Conservation (phyloP, 2,888 invertebrate genomes). For the Drosophila antonietae region DNA sequence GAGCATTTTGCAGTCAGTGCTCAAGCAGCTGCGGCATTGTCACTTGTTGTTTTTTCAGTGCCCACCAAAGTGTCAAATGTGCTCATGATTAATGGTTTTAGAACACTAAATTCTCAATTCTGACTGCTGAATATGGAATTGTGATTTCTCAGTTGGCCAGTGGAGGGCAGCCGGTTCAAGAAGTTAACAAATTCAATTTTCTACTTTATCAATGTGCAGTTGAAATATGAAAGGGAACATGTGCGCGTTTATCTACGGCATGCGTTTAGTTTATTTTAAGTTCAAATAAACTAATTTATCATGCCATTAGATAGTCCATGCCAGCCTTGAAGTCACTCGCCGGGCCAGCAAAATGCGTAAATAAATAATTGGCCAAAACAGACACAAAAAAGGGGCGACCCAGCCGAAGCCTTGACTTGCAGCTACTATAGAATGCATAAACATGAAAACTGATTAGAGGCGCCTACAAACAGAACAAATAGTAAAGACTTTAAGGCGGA, state of each 20-base stretch:
- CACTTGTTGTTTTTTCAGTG: slow-evolving; percentile 27
- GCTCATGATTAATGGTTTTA: slow-evolving; percentile 68
- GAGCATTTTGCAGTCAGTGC: background rate
- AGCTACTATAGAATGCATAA: slow-evolving; percentile 44
- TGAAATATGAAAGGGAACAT: slow-evolving; percentile 69
- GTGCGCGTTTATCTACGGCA: slow-evolving; percentile 29
- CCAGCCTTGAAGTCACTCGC: slow-evolving; percentile 70
- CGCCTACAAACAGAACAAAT: slow-evolving; percentile 9
- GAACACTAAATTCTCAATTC: slow-evolving; percentile 30
- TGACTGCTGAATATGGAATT: slow-evolving; percentile 13
- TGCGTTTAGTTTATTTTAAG: slow-evolving; percentile 61
- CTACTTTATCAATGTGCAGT: slow-evolving; percentile 75
- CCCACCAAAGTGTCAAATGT: slow-evolving; percentile 64
- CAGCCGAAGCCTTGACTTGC: slow-evolving; percentile 44
- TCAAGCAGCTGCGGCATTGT: background rate
- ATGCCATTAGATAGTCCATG: slow-evolving; percentile 70
- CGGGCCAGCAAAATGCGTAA: slow-evolving; percentile 37
- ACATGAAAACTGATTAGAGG: slow-evolving; percentile 33
- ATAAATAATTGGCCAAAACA: slow-evolving; percentile 65
- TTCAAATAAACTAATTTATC: slow-evolving; percentile 74
- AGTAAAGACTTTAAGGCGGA: background rate
- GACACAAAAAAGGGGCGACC: slow-evolving; percentile 47
- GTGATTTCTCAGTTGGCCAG: slow-evolving; percentile 3
- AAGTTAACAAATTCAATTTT: slow-evolving; percentile 72
- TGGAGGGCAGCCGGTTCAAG: slow-evolving; percentile 53